A percentile compares a stretch with the other conserved stretches of the same genome.
Conservation (phyloP, 2,888 invertebrate species). For the Diplolepis rosae region DNA sequence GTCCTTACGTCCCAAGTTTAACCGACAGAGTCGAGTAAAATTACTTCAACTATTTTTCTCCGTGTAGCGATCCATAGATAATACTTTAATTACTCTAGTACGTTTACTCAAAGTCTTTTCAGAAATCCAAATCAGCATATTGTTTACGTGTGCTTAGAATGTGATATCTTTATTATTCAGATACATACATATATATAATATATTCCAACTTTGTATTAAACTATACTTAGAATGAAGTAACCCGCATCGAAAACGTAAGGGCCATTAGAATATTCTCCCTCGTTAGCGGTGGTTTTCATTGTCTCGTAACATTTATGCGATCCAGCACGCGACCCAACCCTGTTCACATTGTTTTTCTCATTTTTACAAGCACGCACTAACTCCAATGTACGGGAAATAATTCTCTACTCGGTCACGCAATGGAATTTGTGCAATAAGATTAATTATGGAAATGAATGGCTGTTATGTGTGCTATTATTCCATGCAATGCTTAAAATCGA, state of each 20-base stretch:
- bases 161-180: not conserved
- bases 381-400: not conserved
- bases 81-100: too few species aligned
- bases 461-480: not conserved
- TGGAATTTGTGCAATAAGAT: not conserved
- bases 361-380: constrained; percentile 7
- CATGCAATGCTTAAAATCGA: not conserved
- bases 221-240: not conserved
- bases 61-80: too few species aligned
- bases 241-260: not conserved
- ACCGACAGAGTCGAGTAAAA: too few species aligned
- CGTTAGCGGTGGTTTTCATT: not conserved
- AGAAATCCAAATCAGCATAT: too few species aligned
- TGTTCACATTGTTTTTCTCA: constrained; percentile 20
- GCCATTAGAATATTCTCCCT: not conserved
- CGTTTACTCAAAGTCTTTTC: too few species aligned
- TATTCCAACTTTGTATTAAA: not conserved
- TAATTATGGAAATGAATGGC: constrained; percentile 1
- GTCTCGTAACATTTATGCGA: constrained; percentile 15
- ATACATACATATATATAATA: too few species aligned
- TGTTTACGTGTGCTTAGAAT: not conserved
- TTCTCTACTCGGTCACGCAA: not conserved
- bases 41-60: too few species aligned
- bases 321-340: not conserved
- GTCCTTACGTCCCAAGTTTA: too few species aligned